Percentiles rank a stretch among this genome's conserved stretches.
phyloP scores from a whole-genome alignment of 2,888 invertebrate genomes.

The Drosophila ochracea region DNA sequence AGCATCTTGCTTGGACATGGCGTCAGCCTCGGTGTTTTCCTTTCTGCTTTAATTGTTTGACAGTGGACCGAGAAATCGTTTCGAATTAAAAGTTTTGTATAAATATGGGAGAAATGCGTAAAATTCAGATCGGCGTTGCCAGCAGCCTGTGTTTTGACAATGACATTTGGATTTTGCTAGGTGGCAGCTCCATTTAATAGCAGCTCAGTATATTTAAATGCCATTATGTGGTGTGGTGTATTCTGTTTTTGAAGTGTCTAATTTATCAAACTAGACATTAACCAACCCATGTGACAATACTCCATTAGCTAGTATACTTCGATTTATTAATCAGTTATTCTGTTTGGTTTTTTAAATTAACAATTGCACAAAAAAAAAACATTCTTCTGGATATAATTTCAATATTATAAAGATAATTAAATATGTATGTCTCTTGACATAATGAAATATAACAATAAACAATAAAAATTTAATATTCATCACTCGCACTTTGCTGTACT shows the following conservation, averaged over 20 bases:
- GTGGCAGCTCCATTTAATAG: constrained; percentile 21
- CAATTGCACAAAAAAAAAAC: too few species aligned
- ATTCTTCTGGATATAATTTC: neutral
- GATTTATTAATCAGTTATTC: neutral
- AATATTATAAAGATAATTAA: neutral
- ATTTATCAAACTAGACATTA: constrained; percentile 4
- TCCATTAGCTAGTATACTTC: neutral
- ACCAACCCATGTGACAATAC: neutral
- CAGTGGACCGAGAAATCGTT: constrained; percentile 18
- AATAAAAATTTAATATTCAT: neutral
- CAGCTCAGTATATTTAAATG: neutral
- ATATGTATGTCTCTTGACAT: neutral
- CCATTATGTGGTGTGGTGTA: neutral
- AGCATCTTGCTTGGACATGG: constrained; percentile 48
- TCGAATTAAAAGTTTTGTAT: constrained; percentile 11
- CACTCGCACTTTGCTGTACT: neutral
- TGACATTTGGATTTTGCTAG: constrained; percentile 1
- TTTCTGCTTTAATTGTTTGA: constrained; percentile 6
- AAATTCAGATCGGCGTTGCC: constrained; percentile 29
- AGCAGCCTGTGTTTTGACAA: constrained; percentile 13
- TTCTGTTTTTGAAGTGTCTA: neutral
- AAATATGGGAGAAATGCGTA: neutral
- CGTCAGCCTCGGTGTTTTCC: constrained; percentile 11
- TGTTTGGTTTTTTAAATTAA: too few species aligned
- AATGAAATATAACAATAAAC: neutral